Evolutionary conservation across 2,113 vertebrate genomes (phyloP).

Genomic region (Hippocampus barbouri): DNA sequence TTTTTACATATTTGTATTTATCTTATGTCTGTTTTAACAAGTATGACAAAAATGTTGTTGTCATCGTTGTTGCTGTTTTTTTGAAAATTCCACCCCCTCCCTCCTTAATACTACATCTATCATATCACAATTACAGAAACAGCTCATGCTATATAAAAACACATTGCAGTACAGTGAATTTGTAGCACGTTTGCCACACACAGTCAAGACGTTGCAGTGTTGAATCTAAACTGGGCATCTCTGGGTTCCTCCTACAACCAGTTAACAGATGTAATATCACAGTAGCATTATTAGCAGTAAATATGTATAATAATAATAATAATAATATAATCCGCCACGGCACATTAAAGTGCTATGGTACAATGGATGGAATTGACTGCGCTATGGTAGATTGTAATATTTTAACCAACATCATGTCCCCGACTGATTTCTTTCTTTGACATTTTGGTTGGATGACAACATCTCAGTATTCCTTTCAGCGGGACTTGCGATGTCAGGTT

Average conservation of each 20-base stretch:
- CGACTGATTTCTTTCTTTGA: background rate
- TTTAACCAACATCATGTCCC: background rate
- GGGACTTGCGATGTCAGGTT: background rate
- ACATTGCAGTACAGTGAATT: background rate
- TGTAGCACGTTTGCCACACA: background rate
- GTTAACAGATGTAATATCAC: background rate
- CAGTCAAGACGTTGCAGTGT: background rate
- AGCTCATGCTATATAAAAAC: too few relatives aligned
- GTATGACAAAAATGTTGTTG: too few relatives aligned
- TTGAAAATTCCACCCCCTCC: too few relatives aligned
- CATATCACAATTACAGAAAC: too few relatives aligned
- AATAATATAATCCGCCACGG: background rate
- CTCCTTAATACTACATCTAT: too few relatives aligned
- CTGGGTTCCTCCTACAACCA: background rate
- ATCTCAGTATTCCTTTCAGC: background rate
- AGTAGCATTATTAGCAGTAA: background rate
- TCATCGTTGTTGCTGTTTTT: too few relatives aligned
- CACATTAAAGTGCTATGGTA: background rate
- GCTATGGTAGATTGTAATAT: background rate
- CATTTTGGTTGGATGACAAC: background rate
- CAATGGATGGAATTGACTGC: background rate
- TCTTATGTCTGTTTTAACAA: too few relatives aligned
- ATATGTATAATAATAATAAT: too few relatives aligned
- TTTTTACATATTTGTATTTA: too few relatives aligned
- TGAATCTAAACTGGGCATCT: too few relatives aligned